These are phyloP conservation scores for Lepidochrysops patricia DNA, from an alignment of 2,888 invertebrate species.

Conservation along the genomic window DNA sequence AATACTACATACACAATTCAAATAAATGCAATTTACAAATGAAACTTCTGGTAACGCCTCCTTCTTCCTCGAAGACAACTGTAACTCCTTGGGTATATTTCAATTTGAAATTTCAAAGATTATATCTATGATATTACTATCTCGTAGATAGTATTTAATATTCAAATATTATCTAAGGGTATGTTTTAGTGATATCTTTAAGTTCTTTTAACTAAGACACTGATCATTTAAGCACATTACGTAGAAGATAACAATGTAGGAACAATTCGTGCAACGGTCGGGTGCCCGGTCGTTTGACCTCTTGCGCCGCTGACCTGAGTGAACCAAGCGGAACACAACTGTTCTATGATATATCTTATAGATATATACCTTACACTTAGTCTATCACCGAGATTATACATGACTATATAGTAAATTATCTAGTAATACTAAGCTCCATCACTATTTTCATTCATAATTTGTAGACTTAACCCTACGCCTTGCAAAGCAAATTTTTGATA, in stretches of 20 bases:
- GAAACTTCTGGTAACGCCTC: too few species aligned
- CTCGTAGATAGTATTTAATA: too few species aligned
- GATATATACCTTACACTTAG: neutral
- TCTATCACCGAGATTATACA: neutral
- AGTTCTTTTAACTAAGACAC: neutral
- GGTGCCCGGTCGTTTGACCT: constrained; percentile 24
- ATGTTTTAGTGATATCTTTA: neutral
- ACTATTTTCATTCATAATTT: too few species aligned
- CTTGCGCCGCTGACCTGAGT: constrained; percentile 20
- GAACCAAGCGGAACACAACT: constrained; percentile 10
- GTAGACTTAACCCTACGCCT: too few species aligned
- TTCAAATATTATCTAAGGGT: neutral
- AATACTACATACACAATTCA: too few species aligned
- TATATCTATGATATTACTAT: too few species aligned
- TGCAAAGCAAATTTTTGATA: neutral
- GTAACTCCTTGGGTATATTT: too few species aligned
- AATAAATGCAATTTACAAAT: too few species aligned
- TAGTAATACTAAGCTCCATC: too few species aligned
- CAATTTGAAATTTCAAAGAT: too few species aligned
- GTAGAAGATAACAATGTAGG: neutral
- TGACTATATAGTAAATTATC: neutral
- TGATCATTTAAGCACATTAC: neutral
- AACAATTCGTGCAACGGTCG: constrained; percentile 17
- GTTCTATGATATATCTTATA: neutral
- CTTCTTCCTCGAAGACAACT: too few species aligned